Conservation (phyloP, 1,140 invertebrate genomes). For the Brachionus calyciflorus region DNA sequence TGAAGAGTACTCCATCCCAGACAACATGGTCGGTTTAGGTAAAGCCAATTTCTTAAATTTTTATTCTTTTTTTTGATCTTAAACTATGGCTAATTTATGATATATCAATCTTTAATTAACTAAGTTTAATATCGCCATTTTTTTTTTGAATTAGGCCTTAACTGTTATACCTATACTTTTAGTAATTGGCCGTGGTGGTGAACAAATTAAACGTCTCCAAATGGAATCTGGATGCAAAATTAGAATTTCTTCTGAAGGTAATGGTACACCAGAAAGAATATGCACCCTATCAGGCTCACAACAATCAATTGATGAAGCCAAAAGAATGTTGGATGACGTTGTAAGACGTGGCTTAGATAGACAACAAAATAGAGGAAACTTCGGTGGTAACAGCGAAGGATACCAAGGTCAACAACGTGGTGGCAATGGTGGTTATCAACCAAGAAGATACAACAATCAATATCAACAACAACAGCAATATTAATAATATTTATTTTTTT, state of each 20-base stretch:
- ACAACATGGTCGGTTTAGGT: slow-evolving; percentile 46
- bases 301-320: slow-evolving; percentile 40
- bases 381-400: too few species aligned
- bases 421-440: slow-evolving; percentile 14
- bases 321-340: slow-evolving; percentile 40
- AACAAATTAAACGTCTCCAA: slow-evolving; percentile 90
- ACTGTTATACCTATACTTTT: too few species aligned
- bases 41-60: too few species aligned
- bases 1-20: slow-evolving; percentile 39
- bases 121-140: slow-evolving; percentile 16
- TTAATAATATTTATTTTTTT: background rate
- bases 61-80: background rate
- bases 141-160: too few species aligned
- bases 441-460: slow-evolving; percentile 31
- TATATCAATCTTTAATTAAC: background rate
- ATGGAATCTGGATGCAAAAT: slow-evolving; percentile 94
- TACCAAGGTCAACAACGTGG: background rate
- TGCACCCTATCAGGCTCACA: slow-evolving; percentile 42
- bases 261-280: slow-evolving; percentile 2
- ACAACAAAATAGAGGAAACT: background rate
- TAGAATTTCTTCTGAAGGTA: slow-evolving; percentile 67
- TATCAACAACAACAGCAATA: slow-evolving; percentile 19
- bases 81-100: background rate
- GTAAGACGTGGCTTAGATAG: slow-evolving; percentile 21
- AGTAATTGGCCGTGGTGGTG: slow-evolving; percentile 80